Evolutionary conservation across 2,888 invertebrate species (phyloP).

Genomic region (Sinodicranocentrus sp.): DNA sequence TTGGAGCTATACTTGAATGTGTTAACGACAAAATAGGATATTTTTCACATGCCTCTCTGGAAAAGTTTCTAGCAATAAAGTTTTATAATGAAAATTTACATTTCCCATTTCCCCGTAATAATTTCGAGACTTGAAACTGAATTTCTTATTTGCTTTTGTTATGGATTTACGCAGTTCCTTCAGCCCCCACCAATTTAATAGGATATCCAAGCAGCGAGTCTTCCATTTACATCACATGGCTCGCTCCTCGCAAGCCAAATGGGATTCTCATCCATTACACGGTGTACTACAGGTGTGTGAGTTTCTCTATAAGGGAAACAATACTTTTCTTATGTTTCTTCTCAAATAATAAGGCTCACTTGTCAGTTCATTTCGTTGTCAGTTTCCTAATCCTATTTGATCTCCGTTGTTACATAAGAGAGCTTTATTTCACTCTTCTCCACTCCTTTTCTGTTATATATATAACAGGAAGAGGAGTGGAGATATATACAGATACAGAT

Average conservation of each 20-base stretch:
- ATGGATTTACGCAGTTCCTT: constrained; percentile 69
- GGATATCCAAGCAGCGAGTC: constrained; percentile 74
- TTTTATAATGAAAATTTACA: not conserved
- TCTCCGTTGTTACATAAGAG: constrained; percentile 64
- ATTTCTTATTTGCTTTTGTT: constrained; percentile 25
- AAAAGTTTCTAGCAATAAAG: too few relatives aligned
- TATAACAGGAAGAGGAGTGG: constrained; percentile 68
- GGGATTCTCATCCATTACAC: constrained; percentile 74
- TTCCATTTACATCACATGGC: constrained; percentile 75
- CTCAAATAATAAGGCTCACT: constrained; percentile 65
- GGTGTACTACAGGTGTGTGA: constrained; percentile 74
- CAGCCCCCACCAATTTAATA: constrained; percentile 73
- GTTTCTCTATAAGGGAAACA: not conserved
- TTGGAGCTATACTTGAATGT: too few relatives aligned
- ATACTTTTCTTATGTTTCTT: too few relatives aligned
- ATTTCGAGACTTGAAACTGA: not conserved
- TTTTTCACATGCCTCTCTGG: too few relatives aligned
- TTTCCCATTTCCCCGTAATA: not conserved
- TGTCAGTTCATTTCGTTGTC: constrained; percentile 67
- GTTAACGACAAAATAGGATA: too few relatives aligned
- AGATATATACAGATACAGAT: constrained; percentile 71
- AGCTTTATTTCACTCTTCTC: constrained; percentile 32
- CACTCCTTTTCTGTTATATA: constrained; percentile 13
- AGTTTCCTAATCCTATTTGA: constrained; percentile 64
- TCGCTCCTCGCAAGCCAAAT: constrained; percentile 71